phyloP scores from a whole-genome alignment of 2,888 invertebrate genomes.

The Caenorhabditis sp. region DNA sequence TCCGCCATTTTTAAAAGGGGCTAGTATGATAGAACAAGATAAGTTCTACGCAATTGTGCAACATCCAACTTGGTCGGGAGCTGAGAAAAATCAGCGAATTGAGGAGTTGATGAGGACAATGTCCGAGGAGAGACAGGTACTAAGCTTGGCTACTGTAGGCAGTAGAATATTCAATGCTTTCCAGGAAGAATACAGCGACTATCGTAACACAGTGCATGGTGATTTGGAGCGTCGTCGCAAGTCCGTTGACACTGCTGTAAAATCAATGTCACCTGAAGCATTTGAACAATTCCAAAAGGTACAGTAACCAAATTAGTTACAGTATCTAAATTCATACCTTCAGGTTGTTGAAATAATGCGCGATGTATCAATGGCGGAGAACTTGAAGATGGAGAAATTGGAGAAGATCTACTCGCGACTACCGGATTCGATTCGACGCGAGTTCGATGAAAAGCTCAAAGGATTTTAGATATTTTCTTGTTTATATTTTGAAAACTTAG shows the following conservation, averaged over 20 bases:
- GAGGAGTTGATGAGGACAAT: slow-evolving; percentile 50
- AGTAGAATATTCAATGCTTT: neutral
- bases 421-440: slow-evolving; percentile 44
- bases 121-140: slow-evolving; percentile 47
- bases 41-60: slow-evolving; percentile 60
- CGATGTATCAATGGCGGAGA: slow-evolving; percentile 37
- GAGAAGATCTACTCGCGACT: slow-evolving; percentile 48
- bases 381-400: slow-evolving; percentile 46
- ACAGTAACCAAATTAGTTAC: neutral
- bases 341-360: slow-evolving; percentile 56
- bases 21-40: slow-evolving; percentile 45
- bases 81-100: slow-evolving; percentile 48
- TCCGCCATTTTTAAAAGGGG: slow-evolving; percentile 56
- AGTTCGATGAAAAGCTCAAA: slow-evolving; percentile 53
- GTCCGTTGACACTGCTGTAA: slow-evolving; percentile 49
- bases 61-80: slow-evolving; percentile 46
- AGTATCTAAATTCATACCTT: no score
- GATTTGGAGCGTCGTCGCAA: slow-evolving; percentile 34
- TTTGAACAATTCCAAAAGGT: slow-evolving; percentile 55
- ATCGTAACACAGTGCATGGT: neutral
- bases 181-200: neutral
- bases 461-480: slow-evolving; percentile 8
- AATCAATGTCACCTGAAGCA: slow-evolving; percentile 49
- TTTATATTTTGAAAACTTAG: neutral
- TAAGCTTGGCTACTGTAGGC: no score